Evolutionary conservation across 2,888 invertebrate species (phyloP), one percentile per base, ranked within the genome.

Genomic region (Petrolisthes manimaculis): DNA sequence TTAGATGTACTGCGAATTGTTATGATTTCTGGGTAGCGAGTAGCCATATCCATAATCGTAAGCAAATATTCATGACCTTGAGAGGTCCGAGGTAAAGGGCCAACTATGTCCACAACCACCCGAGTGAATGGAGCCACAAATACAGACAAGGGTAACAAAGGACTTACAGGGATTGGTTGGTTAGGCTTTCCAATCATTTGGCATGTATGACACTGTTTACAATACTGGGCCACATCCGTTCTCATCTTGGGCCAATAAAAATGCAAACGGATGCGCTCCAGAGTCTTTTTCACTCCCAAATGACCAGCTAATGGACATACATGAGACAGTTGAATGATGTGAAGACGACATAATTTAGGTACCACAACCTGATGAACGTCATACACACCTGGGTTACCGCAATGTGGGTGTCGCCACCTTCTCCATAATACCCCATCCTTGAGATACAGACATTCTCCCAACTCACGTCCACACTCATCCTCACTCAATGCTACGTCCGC

Each of bases 21-120:
- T 9, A 82, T 69, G 0, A 69, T 69, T 37, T 82, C 82, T 24
- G 82, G 61, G 24, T 82, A 82, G 4, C 82, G 8, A 54, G 82
- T 82, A 4, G 82, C 69, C 12, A n/a, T 18, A 82, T 67, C 24
- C 4, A 67, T 21, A 12, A 82, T 82, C 9, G 82, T 82, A 4
- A 82, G n/a, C 9, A 82, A 37, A 37, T 54, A 82, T 51, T 61
- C 4, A 67, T 67, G 24, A 14, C 67, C 82, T 6, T 18, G 21
- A 4, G 21, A 21, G 14, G 67, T 82, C 37, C 21, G n/a, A 18
- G 82, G 82, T 6, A 82, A 51, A 14, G 69, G 37, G 21, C 69
- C 82, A 9, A 67, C 69, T 5, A 51, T 6, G 21, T 82, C 82
- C 4, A 80, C 51, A 14, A 82, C 24, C 37, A 82, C 51, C 21